These are phyloP conservation scores for Muscicapa comitata DNA, from an alignment of 2,797 vertebrate genomes.

Conservation along the genomic window DNA sequence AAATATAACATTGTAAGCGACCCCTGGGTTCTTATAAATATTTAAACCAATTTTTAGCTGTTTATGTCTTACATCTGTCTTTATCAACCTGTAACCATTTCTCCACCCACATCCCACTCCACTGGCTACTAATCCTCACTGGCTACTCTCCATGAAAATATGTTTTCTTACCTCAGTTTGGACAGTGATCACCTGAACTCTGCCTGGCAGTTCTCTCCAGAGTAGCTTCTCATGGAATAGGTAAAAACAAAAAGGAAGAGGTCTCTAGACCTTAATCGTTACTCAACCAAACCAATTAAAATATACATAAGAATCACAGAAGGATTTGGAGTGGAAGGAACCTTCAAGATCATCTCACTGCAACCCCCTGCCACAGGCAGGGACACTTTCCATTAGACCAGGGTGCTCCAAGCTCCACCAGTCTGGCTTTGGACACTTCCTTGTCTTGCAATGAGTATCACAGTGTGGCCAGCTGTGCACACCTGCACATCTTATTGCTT, in stretches of 20 bases:
- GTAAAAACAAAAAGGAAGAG: neutral
- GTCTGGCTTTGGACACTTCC: neutral
- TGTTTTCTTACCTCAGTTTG: constrained; percentile 18
- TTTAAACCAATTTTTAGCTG: constrained; percentile 56
- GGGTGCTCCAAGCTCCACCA: neutral
- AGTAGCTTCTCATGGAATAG: neutral
- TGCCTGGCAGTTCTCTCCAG: neutral
- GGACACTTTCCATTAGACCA: neutral
- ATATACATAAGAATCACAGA: neutral
- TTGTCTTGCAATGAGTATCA: neutral
- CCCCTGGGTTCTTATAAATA: constrained; percentile 36
- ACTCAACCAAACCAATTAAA: neutral
- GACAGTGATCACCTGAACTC: neutral
- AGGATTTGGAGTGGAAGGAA: neutral
- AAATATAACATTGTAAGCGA: constrained; percentile 42
- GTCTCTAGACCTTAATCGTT: neutral
- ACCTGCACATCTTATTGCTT: neutral
- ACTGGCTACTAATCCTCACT: constrained; percentile 28
- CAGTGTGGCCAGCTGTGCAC: neutral
- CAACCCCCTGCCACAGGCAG: neutral
- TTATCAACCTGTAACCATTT: constrained; percentile 15
- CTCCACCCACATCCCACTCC: neutral
- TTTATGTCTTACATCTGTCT: constrained; percentile 52
- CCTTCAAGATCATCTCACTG: neutral
- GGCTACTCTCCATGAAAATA: constrained; percentile 29